Evolutionary conservation across 2,888 invertebrate species (phyloP).

Genomic region (Hypercompe scribonia): DNA sequence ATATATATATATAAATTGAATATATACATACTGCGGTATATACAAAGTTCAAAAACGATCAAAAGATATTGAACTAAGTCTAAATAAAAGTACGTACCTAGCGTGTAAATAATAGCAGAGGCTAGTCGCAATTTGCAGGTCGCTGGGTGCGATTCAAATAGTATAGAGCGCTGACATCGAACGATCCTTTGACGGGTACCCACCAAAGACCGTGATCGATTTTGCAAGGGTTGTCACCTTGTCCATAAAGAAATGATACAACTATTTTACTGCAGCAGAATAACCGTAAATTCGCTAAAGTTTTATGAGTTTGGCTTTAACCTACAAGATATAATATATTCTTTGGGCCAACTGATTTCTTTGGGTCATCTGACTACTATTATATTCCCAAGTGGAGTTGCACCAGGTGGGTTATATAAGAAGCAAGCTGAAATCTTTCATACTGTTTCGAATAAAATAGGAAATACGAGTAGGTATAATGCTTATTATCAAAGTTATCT

Average conservation of each 20-base stretch:
- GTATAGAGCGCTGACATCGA: constrained; percentile 26
- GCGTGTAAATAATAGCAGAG: background rate
- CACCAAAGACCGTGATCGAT: constrained; percentile 9
- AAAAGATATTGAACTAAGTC: background rate
- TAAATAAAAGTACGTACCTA: background rate
- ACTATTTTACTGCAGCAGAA: background rate
- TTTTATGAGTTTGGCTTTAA: no score
- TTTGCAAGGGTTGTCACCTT: constrained; percentile 19
- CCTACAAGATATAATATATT: no score
- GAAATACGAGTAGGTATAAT: no score
- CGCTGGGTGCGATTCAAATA: constrained; percentile 40
- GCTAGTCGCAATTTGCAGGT: constrained; percentile 10
- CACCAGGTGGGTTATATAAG: background rate
- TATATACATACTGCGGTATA: background rate
- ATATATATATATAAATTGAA: background rate
- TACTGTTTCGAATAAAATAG: background rate
- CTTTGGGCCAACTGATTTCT: background rate
- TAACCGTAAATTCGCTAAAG: background rate
- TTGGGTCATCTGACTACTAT: background rate
- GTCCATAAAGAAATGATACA: background rate
- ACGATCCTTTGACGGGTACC: constrained; percentile 36
- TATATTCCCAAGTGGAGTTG: background rate
- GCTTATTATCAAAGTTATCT: no score
- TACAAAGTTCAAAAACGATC: background rate
- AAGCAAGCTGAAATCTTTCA: background rate